phyloP scores from a whole-genome alignment of 2,113 vertebrate genomes.

The Onychorhynchus coronatus region DNA sequence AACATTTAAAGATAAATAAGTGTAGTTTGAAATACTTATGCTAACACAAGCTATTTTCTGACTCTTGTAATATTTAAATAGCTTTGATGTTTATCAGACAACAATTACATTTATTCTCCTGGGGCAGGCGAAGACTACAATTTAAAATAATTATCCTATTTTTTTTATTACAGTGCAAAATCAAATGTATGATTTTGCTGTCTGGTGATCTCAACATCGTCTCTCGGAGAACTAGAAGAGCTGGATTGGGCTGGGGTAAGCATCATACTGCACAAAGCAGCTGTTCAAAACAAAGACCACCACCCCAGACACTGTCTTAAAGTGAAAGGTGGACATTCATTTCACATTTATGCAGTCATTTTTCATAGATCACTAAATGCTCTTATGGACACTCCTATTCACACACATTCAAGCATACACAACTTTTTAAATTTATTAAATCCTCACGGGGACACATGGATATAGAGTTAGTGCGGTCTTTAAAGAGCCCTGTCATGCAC shows the following conservation, averaged over 20 bases:
- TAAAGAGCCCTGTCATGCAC: not conserved
- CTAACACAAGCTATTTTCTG: not conserved
- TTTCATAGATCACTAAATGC: not conserved
- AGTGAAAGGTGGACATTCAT: not conserved
- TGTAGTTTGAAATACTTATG: not conserved
- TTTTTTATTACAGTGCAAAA: not conserved
- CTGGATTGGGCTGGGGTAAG: not conserved
- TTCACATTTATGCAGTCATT: not conserved
- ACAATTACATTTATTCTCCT: not conserved
- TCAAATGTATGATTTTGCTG: not conserved
- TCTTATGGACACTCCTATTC: not conserved
- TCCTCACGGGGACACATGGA: not conserved
- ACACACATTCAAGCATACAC: rapidly evolving
- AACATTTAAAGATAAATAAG: not conserved
- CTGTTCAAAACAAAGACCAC: not conserved
- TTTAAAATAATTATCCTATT: constrained; percentile 22
- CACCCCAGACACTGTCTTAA: not conserved
- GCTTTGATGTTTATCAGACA: not conserved
- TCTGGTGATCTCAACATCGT: not conserved
- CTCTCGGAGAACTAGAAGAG: not conserved
- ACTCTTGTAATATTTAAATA: constrained; percentile 20
- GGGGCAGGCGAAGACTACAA: not conserved
- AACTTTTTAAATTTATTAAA: not conserved
- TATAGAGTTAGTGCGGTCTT: not conserved
- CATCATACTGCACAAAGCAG: not conserved